A percentile compares a stretch with the other conserved stretches of the same genome.
Evolutionary conservation across 1,140 invertebrate species (phyloP).

Genomic region (Temnothorax longispinosus): DNA sequence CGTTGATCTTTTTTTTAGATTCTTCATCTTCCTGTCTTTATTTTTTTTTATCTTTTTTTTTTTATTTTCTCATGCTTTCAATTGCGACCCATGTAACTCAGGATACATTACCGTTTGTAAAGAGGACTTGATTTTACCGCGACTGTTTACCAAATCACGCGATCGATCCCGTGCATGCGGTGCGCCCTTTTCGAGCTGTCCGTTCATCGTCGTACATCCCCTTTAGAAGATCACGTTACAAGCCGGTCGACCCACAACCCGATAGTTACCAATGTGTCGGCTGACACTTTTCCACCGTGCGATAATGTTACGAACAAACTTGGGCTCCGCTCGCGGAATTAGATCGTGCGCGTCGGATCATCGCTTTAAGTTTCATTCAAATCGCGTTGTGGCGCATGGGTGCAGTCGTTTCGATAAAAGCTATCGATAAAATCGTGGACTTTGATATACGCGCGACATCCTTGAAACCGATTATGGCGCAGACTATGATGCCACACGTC

Average conservation of each 20-base stretch:
- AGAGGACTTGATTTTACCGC: conserved; percentile 19
- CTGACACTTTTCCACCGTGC: conserved; percentile 54
- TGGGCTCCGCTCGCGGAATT: conserved; percentile 21
- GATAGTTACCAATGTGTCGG: conserved; percentile 54
- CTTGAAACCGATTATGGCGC: not conserved
- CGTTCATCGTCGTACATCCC: conserved; percentile 62
- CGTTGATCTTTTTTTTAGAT: not conserved
- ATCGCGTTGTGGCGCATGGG: not conserved
- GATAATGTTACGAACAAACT: conserved; percentile 66
- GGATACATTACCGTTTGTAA: conserved; percentile 5
- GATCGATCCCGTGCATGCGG: conserved; percentile 28
- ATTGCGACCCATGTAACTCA: not conserved
- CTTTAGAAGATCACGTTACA: conserved; percentile 66
- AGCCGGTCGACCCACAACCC: conserved; percentile 42
- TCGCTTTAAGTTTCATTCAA: conserved; percentile 48
- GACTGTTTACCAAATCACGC: conserved; percentile 30
- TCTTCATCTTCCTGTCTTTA: not conserved
- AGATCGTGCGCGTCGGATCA: conserved; percentile 17
- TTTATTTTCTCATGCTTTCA: not conserved
- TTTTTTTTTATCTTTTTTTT: not conserved
- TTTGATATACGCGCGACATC: not conserved
- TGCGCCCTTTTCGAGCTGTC: conserved; percentile 46
- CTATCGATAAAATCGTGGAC: conserved; percentile 17
- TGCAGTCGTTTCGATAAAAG: conserved; percentile 38
- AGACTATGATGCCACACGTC: not conserved